Evolutionary conservation across 1,140 invertebrate genomes (phyloP).

Genomic region (Hypsibius dujardini): DNA sequence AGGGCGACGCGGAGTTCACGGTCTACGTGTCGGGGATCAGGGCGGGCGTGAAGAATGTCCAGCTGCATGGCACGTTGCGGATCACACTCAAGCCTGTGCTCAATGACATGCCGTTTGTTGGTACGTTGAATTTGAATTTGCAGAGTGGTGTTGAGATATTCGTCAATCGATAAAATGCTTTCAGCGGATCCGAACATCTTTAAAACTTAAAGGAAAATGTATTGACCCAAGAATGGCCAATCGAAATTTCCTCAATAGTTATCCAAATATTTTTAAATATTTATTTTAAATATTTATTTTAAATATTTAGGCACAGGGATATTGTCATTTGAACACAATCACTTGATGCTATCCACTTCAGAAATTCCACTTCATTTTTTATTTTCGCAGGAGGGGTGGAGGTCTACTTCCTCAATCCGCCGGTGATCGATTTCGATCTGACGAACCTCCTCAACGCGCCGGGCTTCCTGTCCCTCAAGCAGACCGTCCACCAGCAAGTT

Average conservation of each 20-base stretch:
- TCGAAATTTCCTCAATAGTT: too few relatives aligned
- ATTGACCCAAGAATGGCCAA: too few relatives aligned
- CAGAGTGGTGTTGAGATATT: background rate
- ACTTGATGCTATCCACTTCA: background rate
- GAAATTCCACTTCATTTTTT: background rate
- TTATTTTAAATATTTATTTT: too few relatives aligned
- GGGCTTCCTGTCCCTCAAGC: background rate
- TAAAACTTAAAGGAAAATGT: too few relatives aligned
- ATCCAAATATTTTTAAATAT: too few relatives aligned
- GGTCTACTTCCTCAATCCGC: conserved; percentile 5
- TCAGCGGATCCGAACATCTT: too few relatives aligned
- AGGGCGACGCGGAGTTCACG: conserved; percentile 1
- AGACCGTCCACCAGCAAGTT: background rate
- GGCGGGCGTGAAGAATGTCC: conserved; percentile 13
- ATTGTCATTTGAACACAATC: too few relatives aligned
- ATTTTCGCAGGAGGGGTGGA: conserved; percentile 9
- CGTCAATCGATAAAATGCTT: too few relatives aligned
- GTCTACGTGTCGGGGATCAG: background rate
- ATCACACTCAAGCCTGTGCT: background rate
- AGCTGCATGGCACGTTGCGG: background rate
- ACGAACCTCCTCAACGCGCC: background rate
- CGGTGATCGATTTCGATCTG: background rate
- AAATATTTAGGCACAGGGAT: too few relatives aligned
- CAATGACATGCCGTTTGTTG: background rate
- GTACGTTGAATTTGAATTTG: background rate